These are phyloP conservation scores for Pogonophryne albipinna DNA, from an alignment of 2,797 vertebrate genomes.

Conservation along the genomic window DNA sequence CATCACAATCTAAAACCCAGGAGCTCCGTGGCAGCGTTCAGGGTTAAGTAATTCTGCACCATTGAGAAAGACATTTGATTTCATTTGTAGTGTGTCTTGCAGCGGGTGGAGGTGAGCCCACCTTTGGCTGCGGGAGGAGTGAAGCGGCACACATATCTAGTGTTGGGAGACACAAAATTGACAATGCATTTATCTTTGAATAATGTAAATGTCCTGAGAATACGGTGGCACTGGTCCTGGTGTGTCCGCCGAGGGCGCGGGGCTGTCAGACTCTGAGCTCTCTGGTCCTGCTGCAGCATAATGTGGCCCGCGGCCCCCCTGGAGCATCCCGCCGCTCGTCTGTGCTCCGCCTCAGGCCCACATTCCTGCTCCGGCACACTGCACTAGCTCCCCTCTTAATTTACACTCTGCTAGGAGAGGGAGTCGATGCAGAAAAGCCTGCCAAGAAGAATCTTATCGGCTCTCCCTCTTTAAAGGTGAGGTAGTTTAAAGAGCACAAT, in stretches of 20 bases:
- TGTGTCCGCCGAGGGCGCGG: slow-evolving; percentile 78
- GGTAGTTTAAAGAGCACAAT: slow-evolving; percentile 47
- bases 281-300: slow-evolving; percentile 78
- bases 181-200: slow-evolving; percentile 93
- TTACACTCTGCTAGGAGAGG: slow-evolving; percentile 81
- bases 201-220: slow-evolving; percentile 91
- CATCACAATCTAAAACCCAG: slow-evolving; percentile 71
- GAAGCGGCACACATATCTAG: slow-evolving; percentile 86
- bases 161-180: slow-evolving; percentile 89
- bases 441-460: slow-evolving; percentile 75
- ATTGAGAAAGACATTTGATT: slow-evolving; percentile 89
- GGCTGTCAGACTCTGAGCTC: slow-evolving; percentile 78
- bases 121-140: slow-evolving; percentile 87
- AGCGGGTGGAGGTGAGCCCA: slow-evolving; percentile 85
- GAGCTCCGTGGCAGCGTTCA: slow-evolving; percentile 65
- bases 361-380: slow-evolving; percentile 78
- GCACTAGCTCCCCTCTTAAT: slow-evolving; percentile 83
- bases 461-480: slow-evolving; percentile 60
- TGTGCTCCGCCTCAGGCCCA: slow-evolving; percentile 75
- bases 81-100: slow-evolving; percentile 88
- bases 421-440: slow-evolving; percentile 78
- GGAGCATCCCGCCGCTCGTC: slow-evolving; percentile 71
- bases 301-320: slow-evolving; percentile 78
- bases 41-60: slow-evolving; percentile 88
- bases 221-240: slow-evolving; percentile 84